Conservation (phyloP, 2,797 vertebrate genomes). For the Intellagama lesueurii region DNA sequence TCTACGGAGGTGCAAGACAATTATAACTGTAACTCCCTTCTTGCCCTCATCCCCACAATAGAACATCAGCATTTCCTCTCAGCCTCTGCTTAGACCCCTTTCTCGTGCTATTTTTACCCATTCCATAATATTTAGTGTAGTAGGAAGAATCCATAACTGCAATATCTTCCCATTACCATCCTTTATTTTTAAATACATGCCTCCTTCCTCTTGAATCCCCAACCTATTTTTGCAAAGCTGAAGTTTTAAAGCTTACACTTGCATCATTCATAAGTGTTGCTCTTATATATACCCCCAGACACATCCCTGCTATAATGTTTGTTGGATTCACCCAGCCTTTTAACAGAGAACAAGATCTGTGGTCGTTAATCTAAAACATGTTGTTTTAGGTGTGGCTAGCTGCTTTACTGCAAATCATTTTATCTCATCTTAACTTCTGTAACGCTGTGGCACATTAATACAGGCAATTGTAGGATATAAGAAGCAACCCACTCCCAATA, state of each 20-base stretch:
- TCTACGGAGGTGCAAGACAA: neutral
- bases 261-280: neutral
- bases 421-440: constrained; percentile 13
- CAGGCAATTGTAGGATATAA: neutral
- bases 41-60: fast-evolving
- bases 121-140: neutral
- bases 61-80: neutral
- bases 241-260: neutral
- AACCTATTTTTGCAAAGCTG: neutral
- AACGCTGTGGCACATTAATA: neutral
- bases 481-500: neutral
- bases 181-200: neutral
- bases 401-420: constrained; percentile 2
- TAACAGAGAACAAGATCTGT: neutral
- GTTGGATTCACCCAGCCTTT: neutral
- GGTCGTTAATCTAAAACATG: neutral
- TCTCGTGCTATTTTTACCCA: too few species aligned
- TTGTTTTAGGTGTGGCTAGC: neutral
- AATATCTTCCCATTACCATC: neutral
- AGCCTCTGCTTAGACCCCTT: neutral
- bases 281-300: neutral
- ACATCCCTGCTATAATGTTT: neutral
- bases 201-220: neutral
- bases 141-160: neutral
- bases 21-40: too few species aligned